These are phyloP conservation scores for Wasmannia auropunctata DNA, from an alignment of 1,140 invertebrate genomes.

Conservation along the genomic window DNA sequence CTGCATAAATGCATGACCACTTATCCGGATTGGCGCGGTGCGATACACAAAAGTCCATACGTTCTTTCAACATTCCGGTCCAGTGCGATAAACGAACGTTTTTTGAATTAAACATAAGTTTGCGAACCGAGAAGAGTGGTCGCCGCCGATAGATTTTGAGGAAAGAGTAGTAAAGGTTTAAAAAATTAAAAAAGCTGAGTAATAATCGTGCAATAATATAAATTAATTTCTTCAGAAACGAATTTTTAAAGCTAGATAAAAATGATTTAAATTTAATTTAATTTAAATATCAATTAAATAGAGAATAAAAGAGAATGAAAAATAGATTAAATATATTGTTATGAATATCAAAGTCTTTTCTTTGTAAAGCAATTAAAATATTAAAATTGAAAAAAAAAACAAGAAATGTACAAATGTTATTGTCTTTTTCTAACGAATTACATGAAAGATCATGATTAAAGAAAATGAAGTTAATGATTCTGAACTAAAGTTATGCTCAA, in stretches of 20 bases:
- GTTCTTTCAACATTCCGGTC: constrained; percentile 70
- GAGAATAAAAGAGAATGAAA: neutral
- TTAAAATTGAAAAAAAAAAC: neutral
- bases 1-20: constrained; percentile 85
- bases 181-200: neutral
- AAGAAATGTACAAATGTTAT: neutral
- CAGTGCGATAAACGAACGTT: constrained; percentile 68
- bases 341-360: neutral
- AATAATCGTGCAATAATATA: neutral
- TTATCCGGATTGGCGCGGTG: constrained; percentile 83
- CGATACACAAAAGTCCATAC: constrained; percentile 78
- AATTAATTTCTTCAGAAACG: neutral
- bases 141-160: neutral
- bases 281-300: neutral
- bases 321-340: neutral
- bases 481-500: constrained; percentile 10
- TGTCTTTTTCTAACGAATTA: neutral
- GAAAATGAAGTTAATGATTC: constrained; percentile 23
- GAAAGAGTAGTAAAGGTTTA: neutral
- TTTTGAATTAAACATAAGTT: constrained; percentile 84
- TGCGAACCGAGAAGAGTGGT: constrained; percentile 18
- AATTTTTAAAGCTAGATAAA: neutral
- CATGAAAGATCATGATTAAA: neutral
- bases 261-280: neutral
- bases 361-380: neutral